Evolutionary conservation across 2,888 invertebrate species (phyloP).

Genomic region (Nephrotoma guestfalica): DNA sequence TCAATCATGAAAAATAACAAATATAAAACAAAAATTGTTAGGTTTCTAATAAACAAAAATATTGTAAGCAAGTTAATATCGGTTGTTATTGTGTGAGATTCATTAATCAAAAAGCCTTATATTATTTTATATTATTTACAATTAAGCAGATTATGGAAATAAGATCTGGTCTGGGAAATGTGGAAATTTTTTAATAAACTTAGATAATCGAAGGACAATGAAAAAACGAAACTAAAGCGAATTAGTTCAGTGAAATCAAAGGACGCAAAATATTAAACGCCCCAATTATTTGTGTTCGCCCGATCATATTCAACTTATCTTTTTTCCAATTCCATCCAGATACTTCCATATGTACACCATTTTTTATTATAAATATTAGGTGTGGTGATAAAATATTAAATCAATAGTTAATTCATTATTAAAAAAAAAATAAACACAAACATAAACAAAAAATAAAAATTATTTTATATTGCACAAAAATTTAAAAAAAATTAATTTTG

Average conservation of each 20-base stretch:
- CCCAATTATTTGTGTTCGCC: too few species aligned
- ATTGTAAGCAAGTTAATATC: neutral
- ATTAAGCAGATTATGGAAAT: neutral
- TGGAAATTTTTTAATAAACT: too few species aligned
- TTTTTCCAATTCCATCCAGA: neutral
- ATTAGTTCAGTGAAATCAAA: too few species aligned
- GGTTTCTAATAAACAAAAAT: neutral
- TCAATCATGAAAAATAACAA: neutral
- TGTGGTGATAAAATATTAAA: neutral
- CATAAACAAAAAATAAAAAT: neutral
- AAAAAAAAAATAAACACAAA: neutral
- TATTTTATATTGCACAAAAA: neutral
- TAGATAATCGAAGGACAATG: too few species aligned
- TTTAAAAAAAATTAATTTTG: neutral
- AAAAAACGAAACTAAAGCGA: too few species aligned
- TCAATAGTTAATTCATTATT: neutral
- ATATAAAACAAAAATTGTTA: neutral
- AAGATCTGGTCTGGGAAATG: too few species aligned
- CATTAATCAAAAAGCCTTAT: neutral
- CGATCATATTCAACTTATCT: neutral
- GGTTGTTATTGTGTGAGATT: neutral
- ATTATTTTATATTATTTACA: neutral
- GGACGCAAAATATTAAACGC: too few species aligned
- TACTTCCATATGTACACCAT: neutral
- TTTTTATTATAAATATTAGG: neutral